phyloP scores from a whole-genome alignment of 2,113 vertebrate genomes.

The Diadophis punctatus region DNA sequence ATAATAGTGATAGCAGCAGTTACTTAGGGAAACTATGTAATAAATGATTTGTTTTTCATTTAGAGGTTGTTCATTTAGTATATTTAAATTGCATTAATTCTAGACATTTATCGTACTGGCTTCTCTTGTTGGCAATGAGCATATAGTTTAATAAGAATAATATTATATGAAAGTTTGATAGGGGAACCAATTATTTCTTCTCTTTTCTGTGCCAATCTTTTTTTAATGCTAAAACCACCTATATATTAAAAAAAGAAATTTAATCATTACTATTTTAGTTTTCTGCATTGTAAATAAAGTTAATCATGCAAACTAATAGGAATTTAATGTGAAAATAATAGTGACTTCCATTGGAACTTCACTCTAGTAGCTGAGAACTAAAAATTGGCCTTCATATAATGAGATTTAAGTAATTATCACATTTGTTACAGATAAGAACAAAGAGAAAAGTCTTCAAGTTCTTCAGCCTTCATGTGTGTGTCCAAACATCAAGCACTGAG shows the following conservation, averaged over 20 bases:
- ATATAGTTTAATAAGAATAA: slow-evolving; percentile 47
- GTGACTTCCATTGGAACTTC: slow-evolving; percentile 38
- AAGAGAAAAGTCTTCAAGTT: neutral
- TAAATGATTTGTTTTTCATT: slow-evolving; percentile 37
- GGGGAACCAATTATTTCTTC: slow-evolving; percentile 32
- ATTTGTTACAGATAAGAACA: neutral
- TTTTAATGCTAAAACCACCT: slow-evolving; percentile 39
- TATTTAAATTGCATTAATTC: slow-evolving; percentile 43
- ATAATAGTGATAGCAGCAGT: slow-evolving; percentile 11
- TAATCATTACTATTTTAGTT: slow-evolving; percentile 46
- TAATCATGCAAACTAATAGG: slow-evolving; percentile 59
- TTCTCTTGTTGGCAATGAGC: slow-evolving; percentile 52
- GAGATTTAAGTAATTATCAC: slow-evolving; percentile 1
- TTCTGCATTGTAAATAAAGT: slow-evolving; percentile 52
- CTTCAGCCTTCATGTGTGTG: neutral
- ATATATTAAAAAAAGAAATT: slow-evolving; percentile 38
- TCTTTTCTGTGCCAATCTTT: neutral
- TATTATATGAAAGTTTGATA: slow-evolving; percentile 43
- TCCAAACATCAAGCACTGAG: neutral
- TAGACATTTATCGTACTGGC: slow-evolving; percentile 53
- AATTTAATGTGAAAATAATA: slow-evolving; percentile 67
- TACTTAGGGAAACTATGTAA: slow-evolving; percentile 38
- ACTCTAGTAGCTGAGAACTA: slow-evolving; percentile 33
- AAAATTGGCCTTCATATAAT: slow-evolving; percentile 7
- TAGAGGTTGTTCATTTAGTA: slow-evolving; percentile 49